Evolutionary conservation across 2,888 invertebrate genomes (phyloP), one percentile per base, ranked within the genome.

Genomic region (Macrosoma leucophasiata): DNA sequence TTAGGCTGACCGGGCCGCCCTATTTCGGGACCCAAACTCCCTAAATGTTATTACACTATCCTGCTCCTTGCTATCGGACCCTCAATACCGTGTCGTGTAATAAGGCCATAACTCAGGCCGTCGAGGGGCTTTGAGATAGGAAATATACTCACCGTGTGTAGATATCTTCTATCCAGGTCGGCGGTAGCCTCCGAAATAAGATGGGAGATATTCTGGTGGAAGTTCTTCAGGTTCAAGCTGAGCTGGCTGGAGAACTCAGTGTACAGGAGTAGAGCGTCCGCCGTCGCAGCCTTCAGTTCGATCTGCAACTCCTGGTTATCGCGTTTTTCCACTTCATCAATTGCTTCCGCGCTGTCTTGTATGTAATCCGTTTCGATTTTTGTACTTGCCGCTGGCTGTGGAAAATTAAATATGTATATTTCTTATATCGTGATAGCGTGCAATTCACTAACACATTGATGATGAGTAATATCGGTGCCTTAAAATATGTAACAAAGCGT

Each of bases 241-340:
- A 72, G 58, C 17, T 60, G 50, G 0, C 65, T 60, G 0, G 73
- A 56, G 50, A 59, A 78, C 53, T 79, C 77, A 0, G 74, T 79
- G 52, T 75, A 82, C 0, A 82, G 62, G 0, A 71, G 58, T 2
- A 77, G 39, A 0, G 71, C 70, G 1, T 78, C 76, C 0, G 44
- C 50, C 43, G 64, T 68, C 2, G 62, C 58, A 0, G 46, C 30
- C n/a, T 61, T 48, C 15, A 78, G 50, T 13, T 77, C 62, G 1
- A 53, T 38, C 1, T 52, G 34, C 35, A 77, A 55, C 27, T 74
- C 68, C 0, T 62, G 51, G 0, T 69, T 66, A 42, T 61, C 61
- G 17, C 66, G 47, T 31, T 55, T 61, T 45, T 69, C 70, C 1
- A 65, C 41, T 1, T 64, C 65, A 3, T 53, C 62, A 2, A 44